Evolutionary conservation across 64 coral and sea anemone species (phyloP).

Genomic region (Hydrozoanthus tunicans): DNA sequence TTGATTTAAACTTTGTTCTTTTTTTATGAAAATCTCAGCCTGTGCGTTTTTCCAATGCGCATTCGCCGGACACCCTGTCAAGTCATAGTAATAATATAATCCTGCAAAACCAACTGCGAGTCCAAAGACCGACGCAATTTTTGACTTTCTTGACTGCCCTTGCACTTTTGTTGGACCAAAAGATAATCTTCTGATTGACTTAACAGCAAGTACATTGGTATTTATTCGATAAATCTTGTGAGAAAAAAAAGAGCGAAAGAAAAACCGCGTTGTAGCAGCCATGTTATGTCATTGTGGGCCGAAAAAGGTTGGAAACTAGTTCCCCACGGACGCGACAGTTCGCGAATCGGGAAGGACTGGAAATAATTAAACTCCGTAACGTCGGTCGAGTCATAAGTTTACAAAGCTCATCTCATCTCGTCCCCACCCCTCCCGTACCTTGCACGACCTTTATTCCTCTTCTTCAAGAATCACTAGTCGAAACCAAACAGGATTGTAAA

Average conservation of each 20-base stretch:
- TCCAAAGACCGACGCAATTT: slow-evolving; percentile 24
- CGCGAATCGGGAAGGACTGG: no score
- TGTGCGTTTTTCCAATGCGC: slow-evolving; percentile 39
- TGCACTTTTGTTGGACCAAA: neutral
- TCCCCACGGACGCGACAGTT: no score
- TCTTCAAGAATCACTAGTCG: no score
- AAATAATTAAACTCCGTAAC: no score
- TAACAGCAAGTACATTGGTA: neutral
- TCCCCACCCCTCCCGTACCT: no score
- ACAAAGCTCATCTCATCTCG: no score
- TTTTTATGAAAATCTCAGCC: slow-evolving; percentile 30
- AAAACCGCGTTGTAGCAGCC: neutral
- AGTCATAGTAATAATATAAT: slow-evolving; percentile 24
- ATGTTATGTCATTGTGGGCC: slow-evolving; percentile 8
- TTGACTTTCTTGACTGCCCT: neutral
- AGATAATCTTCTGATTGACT: neutral
- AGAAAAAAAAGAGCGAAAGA: slow-evolving; percentile 27
- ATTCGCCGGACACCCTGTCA: slow-evolving; percentile 5
- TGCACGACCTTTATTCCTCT: no score
- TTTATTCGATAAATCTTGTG: neutral
- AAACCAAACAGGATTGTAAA: no score
- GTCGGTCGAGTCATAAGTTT: no score
- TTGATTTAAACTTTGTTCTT: slow-evolving; percentile 46
- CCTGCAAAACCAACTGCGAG: slow-evolving; percentile 21
- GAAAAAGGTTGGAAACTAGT: neutral